Base-by-base conservation (phyloP, 2,888 invertebrate species). In the Clunio marinus region DNA sequence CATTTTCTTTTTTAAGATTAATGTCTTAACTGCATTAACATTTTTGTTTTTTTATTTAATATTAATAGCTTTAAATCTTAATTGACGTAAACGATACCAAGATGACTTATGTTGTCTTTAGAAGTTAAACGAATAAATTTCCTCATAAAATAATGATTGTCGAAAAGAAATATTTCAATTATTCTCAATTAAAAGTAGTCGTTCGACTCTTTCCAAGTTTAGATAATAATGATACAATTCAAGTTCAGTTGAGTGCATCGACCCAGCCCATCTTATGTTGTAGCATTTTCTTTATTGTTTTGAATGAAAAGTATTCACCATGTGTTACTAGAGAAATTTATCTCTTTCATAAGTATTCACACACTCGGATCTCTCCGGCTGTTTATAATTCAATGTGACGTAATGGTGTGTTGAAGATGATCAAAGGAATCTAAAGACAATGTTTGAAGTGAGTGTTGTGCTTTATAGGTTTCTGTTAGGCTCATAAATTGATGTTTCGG, bases 171-270 rank as follows among this genome's bases (percentile, higher is more conserved):
- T 10, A 32, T 32, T 10, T 32, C 32, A 32, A 32, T 10, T 32
- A 32, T 8, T 32, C 10, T 10, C 32, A 32, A 32, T 32, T 32
- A 32, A 32, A 32, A 41, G 7, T 5, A 2, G 41, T n/a, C 41
- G 10, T 15, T 41, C 41, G 15, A 5, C 41, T 2, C 27, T 27
- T 57, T 17, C 17, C 17, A 28, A 27, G n/a, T 24, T 17, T 10
- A 46, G 20, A 20, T 10, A 46, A 28, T 28, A 13, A 58, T 13
- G 17, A 58, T 58, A 46, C 15, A 46, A 25, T 58, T 58, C 58
- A 58, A 58, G 58, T 58, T 58, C 58, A 58, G 4, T 32, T 28
- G 27, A 58, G 58, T 28, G 58, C 28, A 58, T 17, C 58, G 58
- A 58, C 58, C 45, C 7, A 13, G 27, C 27, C 28, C 5, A 57